These are phyloP conservation scores for Sarcophaga subvicina DNA, from an alignment of 2,888 invertebrate species.

Conservation along the genomic window DNA sequence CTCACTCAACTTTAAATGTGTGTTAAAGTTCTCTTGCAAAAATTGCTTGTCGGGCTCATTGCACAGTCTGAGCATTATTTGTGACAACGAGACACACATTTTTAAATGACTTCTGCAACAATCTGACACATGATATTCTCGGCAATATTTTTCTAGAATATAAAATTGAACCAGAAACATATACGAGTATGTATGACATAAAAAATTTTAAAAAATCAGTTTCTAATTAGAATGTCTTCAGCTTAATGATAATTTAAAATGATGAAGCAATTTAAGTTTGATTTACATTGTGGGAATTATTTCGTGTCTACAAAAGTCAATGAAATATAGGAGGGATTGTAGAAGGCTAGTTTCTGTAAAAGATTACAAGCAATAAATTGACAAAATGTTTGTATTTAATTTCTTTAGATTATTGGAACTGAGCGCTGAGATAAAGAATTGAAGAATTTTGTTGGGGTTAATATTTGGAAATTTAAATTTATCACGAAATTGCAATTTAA, in stretches of 20 bases:
- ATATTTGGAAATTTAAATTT: no score
- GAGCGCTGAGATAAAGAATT: no score
- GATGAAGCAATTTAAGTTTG: background rate
- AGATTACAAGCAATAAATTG: no score
- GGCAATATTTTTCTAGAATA: slow-evolving; percentile 59
- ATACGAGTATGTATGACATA: background rate
- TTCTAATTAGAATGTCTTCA: slow-evolving; percentile 40
- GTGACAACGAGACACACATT: slow-evolving; percentile 71
- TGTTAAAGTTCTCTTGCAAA: slow-evolving; percentile 1
- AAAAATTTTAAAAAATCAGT: slow-evolving; percentile 28
- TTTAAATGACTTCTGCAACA: slow-evolving; percentile 76
- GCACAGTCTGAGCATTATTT: background rate
- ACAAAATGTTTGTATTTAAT: no score
- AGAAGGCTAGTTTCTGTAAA: no score
- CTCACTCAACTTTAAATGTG: slow-evolving; percentile 18
- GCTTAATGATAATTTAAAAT: slow-evolving; percentile 29
- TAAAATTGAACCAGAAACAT: slow-evolving; percentile 43
- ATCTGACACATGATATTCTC: slow-evolving; percentile 80
- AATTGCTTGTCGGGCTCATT: slow-evolving; percentile 4
- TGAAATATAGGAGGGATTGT: no score
- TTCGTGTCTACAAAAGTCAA: no score
- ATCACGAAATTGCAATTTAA: no score
- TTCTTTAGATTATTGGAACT: no score
- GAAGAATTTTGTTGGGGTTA: no score
- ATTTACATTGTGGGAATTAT: no score